These are phyloP conservation scores for Minunthozetes semirufus DNA, from an alignment of 2,888 invertebrate species.

Conservation along the genomic window DNA sequence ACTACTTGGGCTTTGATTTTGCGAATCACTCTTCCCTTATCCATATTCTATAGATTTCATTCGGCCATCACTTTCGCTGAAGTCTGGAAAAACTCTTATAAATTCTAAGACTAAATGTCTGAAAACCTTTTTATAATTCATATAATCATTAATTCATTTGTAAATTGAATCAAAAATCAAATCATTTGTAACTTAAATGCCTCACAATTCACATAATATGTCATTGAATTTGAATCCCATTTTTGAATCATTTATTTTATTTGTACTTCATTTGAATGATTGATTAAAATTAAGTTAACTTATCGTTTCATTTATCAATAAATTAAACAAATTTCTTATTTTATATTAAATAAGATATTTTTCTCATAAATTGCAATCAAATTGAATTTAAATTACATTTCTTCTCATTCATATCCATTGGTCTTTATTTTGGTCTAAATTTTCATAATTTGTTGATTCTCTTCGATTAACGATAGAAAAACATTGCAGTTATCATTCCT, in stretches of 20 bases:
- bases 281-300: no score
- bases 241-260: no score
- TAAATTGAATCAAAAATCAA: conserved; percentile 14
- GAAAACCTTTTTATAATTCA: not conserved
- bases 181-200: conserved; percentile 28
- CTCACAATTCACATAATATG: not conserved
- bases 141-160: not conserved
- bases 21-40: conserved; percentile 82
- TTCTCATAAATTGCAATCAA: no score
- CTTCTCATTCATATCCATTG: no score
- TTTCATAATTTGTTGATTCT: no score
- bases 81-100: conserved; percentile 74
- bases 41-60: conserved; percentile 94
- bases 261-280: no score
- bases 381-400: no score
- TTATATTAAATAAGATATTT: no score
- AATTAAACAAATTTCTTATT: not conserved
- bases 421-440: no score
- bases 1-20: conserved; percentile 88
- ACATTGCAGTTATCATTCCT: not conserved
- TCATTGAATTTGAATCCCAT: no score
- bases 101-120: conserved; percentile 31
- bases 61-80: conserved; percentile 88
- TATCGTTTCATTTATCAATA: no score
- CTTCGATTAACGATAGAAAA: not conserved